Evolutionary conservation across 2,888 invertebrate genomes (phyloP), one percentile per base, ranked within the genome.

Genomic region (Acholoe squamosa): DNA sequence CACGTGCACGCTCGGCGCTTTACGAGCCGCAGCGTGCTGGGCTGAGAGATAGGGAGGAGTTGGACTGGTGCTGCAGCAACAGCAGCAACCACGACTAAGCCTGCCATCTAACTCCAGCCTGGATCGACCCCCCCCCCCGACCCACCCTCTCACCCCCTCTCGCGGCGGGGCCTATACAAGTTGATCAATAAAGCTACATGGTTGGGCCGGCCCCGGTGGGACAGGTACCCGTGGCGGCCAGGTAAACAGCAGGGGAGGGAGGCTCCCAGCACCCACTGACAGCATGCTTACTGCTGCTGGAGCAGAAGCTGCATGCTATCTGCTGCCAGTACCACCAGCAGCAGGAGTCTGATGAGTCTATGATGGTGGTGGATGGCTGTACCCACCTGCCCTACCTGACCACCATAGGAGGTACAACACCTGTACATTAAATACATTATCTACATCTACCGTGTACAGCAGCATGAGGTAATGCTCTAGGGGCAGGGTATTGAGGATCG

Each of bases 121-220:
- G 16, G 34, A 33, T 43, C 80, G 22, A 33, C 43, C 43, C 76
- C 16, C 76, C 76, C 16, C 16, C 33, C 80, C 80, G 10, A 34
- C 19, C 33, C 5, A 12, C 33, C 34, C 1, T 43, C 33, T 43
- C 80, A 34, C 80, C 80, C 80, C 22, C 43, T n/a, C 0, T 12
- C 19, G 80, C 80, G 80, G 80, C 7, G 76, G 31, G 80, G 80
- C 80, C 80, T 25, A 80, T 80, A 33, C 33, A 80, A 80, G 80
- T 80, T 80, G 80, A 80, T 80, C 80, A 80, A 80, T 80, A 80
- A 25, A 71, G 71, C 71, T 71, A 71, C 31, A 71, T 22, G 3
- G 71, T 71, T 25, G 80, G 80, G 80, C 43, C 19, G 80, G 80
- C 34, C 43, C 80, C 80, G 80, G 43, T 80, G 80, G 80, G 80